Conservation (phyloP, 2,797 vertebrate genomes). For the Rallus crepitans region DNA sequence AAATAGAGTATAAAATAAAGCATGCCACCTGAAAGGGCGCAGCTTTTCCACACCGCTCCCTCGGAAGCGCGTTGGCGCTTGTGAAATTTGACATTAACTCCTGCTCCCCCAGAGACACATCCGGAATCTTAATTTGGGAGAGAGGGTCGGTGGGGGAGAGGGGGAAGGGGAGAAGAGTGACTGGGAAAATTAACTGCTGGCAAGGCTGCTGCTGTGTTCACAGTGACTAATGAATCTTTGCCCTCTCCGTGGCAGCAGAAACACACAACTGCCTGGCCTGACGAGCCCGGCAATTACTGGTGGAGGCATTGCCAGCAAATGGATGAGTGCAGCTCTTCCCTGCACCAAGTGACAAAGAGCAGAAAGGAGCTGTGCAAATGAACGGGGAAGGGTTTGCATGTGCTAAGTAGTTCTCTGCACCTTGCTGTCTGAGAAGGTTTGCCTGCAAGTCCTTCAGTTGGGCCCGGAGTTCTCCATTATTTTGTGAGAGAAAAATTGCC, state of each 20-base stretch:
- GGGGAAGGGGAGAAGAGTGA: not conserved
- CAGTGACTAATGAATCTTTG: constrained; percentile 38
- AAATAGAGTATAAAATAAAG: not conserved
- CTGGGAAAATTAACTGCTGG: constrained; percentile 37
- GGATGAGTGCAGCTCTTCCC: not conserved
- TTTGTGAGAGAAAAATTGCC: not conserved
- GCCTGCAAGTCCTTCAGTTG: not conserved
- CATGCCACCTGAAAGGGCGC: not conserved
- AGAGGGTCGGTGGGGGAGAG: not conserved
- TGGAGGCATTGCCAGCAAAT: not conserved
- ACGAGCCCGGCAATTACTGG: not conserved
- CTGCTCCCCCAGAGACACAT: constrained; percentile 4
- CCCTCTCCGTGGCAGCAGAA: constrained; percentile 32
- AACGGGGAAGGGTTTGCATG: not conserved
- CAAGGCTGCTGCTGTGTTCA: not conserved
- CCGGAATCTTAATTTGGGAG: constrained; percentile 54
- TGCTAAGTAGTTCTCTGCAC: not conserved
- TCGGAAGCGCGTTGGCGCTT: not conserved
- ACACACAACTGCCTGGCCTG: not conserved
- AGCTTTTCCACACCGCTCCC: not conserved
- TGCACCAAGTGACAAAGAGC: not conserved
- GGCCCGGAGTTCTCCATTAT: not conserved
- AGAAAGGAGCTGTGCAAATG: not conserved
- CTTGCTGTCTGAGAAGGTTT: not conserved
- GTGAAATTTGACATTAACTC: constrained; percentile 48